Conservation (phyloP, 1,140 invertebrate genomes). For the Acromyrmex heyeri region DNA sequence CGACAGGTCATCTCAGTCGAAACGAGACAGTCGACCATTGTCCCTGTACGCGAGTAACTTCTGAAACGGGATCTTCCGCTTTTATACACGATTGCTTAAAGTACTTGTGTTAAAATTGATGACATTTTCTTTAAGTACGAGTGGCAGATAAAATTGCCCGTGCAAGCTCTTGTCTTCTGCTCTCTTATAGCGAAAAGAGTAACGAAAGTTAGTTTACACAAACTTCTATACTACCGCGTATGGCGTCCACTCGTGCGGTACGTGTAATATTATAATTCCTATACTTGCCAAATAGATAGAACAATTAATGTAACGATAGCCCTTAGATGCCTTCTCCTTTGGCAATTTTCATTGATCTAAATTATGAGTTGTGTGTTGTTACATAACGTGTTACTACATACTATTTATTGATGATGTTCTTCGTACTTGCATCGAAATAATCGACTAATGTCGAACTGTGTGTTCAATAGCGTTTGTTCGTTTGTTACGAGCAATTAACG, state of each 20-base stretch:
- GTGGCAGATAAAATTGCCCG: background rate
- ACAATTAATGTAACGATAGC: slow-evolving; percentile 69
- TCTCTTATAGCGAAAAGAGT: slow-evolving; percentile 44
- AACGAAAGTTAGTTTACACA: slow-evolving; percentile 19
- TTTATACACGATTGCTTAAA: background rate
- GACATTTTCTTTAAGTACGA: background rate
- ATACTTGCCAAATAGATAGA: slow-evolving; percentile 79
- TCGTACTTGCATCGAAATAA: slow-evolving; percentile 35
- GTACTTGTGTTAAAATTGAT: background rate
- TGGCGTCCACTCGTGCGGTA: slow-evolving; percentile 9
- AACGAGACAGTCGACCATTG: slow-evolving; percentile 80
- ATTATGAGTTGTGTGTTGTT: slow-evolving; percentile 27
- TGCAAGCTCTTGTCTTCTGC: background rate
- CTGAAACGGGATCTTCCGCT: slow-evolving; percentile 33
- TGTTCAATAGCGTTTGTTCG: slow-evolving; percentile 31
- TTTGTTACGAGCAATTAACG: slow-evolving; percentile 21
- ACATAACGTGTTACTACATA: slow-evolving; percentile 57
- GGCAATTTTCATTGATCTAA: slow-evolving; percentile 38
- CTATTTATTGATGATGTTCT: slow-evolving; percentile 36
- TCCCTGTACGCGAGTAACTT: slow-evolving; percentile 81
- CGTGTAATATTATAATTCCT: slow-evolving; percentile 74
- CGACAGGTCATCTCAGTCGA: slow-evolving; percentile 60
- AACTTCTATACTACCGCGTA: slow-evolving; percentile 32
- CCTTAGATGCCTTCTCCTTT: slow-evolving; percentile 53
- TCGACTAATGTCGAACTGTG: slow-evolving; percentile 29